phyloP scores from a whole-genome alignment of 2,113 vertebrate genomes.

The Speoplatyrhinus poulsoni region DNA sequence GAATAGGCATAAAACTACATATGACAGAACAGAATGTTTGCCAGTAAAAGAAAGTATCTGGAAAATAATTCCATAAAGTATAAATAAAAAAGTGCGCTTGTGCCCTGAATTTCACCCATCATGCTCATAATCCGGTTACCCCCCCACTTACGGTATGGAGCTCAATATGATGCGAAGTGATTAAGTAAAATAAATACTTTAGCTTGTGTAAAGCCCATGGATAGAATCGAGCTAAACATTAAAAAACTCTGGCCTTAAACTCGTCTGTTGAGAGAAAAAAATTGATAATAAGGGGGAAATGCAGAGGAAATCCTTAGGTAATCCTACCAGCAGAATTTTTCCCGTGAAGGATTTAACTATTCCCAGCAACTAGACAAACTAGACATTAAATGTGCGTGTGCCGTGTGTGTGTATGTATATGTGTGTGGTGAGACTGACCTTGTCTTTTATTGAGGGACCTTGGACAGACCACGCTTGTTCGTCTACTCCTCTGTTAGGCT shows the following conservation, averaged over 20 bases:
- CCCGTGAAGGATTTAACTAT: constrained; percentile 66
- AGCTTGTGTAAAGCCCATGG: constrained; percentile 62
- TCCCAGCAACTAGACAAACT: constrained; percentile 66
- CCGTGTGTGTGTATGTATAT: constrained; percentile 6
- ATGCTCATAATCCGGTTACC: constrained; percentile 63
- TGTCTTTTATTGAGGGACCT: constrained; percentile 25
- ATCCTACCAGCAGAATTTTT: constrained; percentile 70
- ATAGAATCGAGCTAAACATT: constrained; percentile 62
- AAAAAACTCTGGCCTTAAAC: constrained; percentile 71
- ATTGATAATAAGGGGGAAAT: constrained; percentile 61
- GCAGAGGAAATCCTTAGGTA: constrained; percentile 61
- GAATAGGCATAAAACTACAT: constrained; percentile 26
- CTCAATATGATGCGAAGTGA: constrained; percentile 56
- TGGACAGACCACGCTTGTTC: constrained; percentile 29
- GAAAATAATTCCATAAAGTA: constrained; percentile 42
- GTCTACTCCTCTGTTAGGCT: neutral
- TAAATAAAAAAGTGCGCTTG: constrained; percentile 54
- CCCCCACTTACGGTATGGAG: constrained; percentile 53
- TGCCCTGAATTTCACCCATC: constrained; percentile 68
- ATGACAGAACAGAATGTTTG: constrained; percentile 23
- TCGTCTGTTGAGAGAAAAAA: constrained; percentile 55
- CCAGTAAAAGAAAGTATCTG: constrained; percentile 45
- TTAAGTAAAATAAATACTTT: constrained; percentile 74
- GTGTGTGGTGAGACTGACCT: constrained; percentile 23
- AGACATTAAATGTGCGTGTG: constrained; percentile 48